A percentile compares a stretch with the other conserved stretches of the same genome.
These are phyloP conservation scores for Sinotaia quadrata DNA, from an alignment of 2,888 invertebrate species.

Conservation along the genomic window DNA sequence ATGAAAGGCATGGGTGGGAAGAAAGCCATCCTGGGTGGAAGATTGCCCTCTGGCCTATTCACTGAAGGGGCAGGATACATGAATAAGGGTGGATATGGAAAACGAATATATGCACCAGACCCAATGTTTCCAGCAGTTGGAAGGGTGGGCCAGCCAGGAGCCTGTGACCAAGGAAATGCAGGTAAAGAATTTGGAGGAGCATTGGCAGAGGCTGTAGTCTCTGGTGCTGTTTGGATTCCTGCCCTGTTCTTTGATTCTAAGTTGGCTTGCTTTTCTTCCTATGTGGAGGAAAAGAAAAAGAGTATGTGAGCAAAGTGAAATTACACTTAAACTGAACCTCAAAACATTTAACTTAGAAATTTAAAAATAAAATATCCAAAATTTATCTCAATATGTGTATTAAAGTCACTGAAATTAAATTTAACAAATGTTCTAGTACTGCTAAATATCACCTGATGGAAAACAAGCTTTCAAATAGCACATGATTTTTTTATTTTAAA, in stretches of 20 bases:
- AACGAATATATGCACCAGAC: conserved; percentile 13
- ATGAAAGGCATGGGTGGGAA: conserved; percentile 14
- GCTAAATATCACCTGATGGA: no score
- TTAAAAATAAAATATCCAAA: no score
- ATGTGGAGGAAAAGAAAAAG: background rate
- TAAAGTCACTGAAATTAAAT: no score
- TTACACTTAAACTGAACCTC: background rate
- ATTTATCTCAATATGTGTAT: no score
- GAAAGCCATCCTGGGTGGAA: background rate
- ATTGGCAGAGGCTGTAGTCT: background rate
- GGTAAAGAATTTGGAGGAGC: background rate
- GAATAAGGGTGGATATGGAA: conserved; percentile 35
- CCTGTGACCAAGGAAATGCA: conserved; percentile 20
- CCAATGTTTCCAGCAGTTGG: background rate
- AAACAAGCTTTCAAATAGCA: no score
- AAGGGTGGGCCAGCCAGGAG: background rate
- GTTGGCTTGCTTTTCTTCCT: conserved; percentile 35
- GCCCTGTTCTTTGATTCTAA: conserved; percentile 2
- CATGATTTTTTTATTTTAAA: no score
- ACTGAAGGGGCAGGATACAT: conserved; percentile 12
- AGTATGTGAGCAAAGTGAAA: background rate
- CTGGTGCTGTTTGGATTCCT: no score
- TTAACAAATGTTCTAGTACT: no score
- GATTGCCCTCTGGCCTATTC: background rate
- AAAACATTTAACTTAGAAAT: no score